Evolutionary conservation across 1,140 invertebrate genomes (phyloP).

Genomic region (Belonocnema kinseyi): DNA sequence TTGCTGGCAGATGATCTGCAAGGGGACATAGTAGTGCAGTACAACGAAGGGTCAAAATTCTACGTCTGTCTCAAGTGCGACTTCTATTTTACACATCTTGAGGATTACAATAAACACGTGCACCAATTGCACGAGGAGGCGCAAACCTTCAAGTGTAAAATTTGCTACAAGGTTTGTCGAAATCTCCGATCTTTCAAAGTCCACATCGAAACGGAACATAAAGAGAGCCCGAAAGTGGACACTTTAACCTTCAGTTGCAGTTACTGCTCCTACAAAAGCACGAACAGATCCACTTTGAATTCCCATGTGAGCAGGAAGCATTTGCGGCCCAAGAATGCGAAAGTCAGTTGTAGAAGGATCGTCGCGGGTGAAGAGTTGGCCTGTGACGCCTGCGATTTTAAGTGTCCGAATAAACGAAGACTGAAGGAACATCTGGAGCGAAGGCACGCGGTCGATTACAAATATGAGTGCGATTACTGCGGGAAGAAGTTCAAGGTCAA

Average conservation of each 20-base stretch:
- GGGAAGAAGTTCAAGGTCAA: slow-evolving; percentile 78
- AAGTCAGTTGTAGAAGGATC: not conserved
- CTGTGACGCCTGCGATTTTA: slow-evolving; percentile 66
- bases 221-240: slow-evolving; percentile 4
- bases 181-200: slow-evolving; percentile 52
- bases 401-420: slow-evolving; percentile 71
- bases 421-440: slow-evolving; percentile 78
- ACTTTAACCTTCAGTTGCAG: slow-evolving; percentile 50
- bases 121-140: slow-evolving; percentile 44
- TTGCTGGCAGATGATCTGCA: not conserved
- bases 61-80: slow-evolving; percentile 73
- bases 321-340: slow-evolving; percentile 32
- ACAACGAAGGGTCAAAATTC: slow-evolving; percentile 36
- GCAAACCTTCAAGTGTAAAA: slow-evolving; percentile 56
- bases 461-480: slow-evolving; percentile 62
- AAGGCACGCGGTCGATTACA: slow-evolving; percentile 59
- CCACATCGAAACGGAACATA: slow-evolving; percentile 52
- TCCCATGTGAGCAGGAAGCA: slow-evolving; percentile 70
- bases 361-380: slow-evolving; percentile 36
- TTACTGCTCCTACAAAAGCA: slow-evolving; percentile 57
- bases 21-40: slow-evolving; percentile 26
- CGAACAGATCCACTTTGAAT: slow-evolving; percentile 57
- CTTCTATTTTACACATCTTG: slow-evolving; percentile 75
- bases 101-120: slow-evolving; percentile 70
- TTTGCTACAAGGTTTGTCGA: slow-evolving; percentile 56